phyloP scores from a whole-genome alignment of 2,113 vertebrate genomes.

The Boleophthalmus pectinirostris region DNA sequence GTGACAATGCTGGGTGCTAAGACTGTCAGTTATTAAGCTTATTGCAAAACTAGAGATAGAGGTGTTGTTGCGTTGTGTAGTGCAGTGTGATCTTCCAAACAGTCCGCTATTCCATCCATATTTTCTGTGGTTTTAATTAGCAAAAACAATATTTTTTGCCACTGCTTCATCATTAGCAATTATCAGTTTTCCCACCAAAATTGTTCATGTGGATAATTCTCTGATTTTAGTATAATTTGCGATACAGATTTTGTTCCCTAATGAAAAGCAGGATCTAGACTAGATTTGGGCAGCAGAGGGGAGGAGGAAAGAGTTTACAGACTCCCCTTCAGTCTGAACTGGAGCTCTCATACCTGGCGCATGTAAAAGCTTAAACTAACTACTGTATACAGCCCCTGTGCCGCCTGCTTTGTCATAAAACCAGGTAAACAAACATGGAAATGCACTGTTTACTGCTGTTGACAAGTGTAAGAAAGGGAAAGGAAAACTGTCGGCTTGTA shows the following conservation, averaged over 20 bases:
- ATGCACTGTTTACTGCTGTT: constrained; percentile 4
- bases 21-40: not conserved
- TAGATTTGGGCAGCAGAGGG: constrained; percentile 26
- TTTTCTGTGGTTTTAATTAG: not conserved
- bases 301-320: constrained; percentile 24
- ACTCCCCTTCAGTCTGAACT: constrained; percentile 42
- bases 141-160: too few relatives aligned
- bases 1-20: not conserved
- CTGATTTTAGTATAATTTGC: not conserved
- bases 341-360: constrained; percentile 29
- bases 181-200: too few relatives aligned
- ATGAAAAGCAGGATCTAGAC: constrained; percentile 19
- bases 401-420: constrained; percentile 17
- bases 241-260: not conserved
- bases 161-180: too few relatives aligned
- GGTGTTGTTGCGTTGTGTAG: not conserved
- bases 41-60: too few relatives aligned
- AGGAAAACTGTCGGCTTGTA: constrained; percentile 17
- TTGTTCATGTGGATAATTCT: not conserved
- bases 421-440: not conserved
- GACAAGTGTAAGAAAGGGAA: constrained; percentile 8
- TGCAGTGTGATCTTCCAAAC: not conserved
- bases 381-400: constrained; percentile 12
- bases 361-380: constrained; percentile 24
- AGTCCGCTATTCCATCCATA: not conserved